Conservation (phyloP, 2,113 vertebrate species). For the Neodontobutis hainanensis region DNA sequence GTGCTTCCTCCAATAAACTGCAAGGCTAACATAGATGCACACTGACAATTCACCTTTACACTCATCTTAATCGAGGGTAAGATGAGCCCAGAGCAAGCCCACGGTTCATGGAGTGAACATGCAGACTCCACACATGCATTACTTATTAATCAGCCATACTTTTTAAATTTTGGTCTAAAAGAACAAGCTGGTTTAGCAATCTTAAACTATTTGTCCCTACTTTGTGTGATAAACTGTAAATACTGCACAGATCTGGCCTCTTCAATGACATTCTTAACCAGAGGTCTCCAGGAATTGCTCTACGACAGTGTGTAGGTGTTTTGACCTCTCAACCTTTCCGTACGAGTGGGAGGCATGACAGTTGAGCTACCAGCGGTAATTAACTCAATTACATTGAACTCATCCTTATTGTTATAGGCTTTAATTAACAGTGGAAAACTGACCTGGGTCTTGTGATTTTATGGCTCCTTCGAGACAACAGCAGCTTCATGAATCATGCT, state of each 20-base stretch:
- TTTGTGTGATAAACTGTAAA: background rate
- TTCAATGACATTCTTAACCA: background rate
- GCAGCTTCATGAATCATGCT: conserved; percentile 11
- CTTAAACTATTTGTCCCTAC: no score
- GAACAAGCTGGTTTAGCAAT: no score
- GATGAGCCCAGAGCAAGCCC: no score
- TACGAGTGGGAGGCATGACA: conserved; percentile 33
- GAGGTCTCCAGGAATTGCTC: conserved; percentile 23
- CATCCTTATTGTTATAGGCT: conserved; percentile 27
- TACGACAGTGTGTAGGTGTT: conserved; percentile 21
- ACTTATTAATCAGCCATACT: no score
- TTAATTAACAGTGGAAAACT: conserved; percentile 41
- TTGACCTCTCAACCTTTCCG: conserved; percentile 23
- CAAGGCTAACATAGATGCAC: no score
- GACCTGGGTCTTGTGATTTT: conserved; percentile 27
- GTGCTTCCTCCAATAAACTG: no score
- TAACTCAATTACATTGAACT: conserved; percentile 50
- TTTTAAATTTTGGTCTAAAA: no score
- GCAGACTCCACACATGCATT: no score
- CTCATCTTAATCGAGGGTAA: no score
- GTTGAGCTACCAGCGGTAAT: conserved; percentile 43
- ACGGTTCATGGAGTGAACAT: no score
- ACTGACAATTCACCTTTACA: no score
- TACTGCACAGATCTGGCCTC: background rate
- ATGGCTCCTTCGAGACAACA: conserved; percentile 38